A percentile compares a stretch with the other conserved stretches of the same genome.
Evolutionary conservation across 2,113 vertebrate genomes (phyloP).

Genomic region (Pterophyllum scalare): DNA sequence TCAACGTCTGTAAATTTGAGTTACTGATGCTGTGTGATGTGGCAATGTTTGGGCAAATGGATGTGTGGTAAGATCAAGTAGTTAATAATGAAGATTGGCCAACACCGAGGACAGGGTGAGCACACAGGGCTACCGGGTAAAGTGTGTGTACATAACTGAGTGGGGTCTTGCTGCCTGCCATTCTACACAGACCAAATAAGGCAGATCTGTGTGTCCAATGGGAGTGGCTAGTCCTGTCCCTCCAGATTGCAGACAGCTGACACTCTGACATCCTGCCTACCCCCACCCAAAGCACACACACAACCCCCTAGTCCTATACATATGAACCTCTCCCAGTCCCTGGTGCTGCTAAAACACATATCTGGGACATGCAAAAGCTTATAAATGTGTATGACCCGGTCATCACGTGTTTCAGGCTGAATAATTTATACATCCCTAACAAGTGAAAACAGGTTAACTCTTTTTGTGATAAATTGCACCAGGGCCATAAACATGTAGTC

Average conservation of each 20-base stretch:
- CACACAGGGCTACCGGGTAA: constrained; percentile 21
- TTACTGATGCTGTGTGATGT: neutral
- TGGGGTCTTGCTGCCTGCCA: constrained; percentile 36
- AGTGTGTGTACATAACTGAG: constrained; percentile 30
- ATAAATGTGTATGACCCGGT: constrained; percentile 14
- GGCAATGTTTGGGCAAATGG: neutral
- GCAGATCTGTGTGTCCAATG: constrained; percentile 55
- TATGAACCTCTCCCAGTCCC: constrained; percentile 15
- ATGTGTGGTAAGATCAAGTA: neutral
- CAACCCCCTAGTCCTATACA: neutral
- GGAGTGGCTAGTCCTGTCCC: constrained; percentile 51
- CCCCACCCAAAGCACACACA: constrained; percentile 15
- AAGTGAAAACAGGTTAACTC: constrained; percentile 24
- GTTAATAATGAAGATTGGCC: neutral
- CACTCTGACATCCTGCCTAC: constrained; percentile 59
- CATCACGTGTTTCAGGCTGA: neutral
- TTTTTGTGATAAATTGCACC: neutral
- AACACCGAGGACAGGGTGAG: neutral
- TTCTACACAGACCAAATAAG: constrained; percentile 65
- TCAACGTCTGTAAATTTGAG: neutral
- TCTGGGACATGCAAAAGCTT: constrained; percentile 28
- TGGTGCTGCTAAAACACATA: constrained; percentile 30
- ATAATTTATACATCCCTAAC: constrained; percentile 11
- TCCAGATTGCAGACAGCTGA: constrained; percentile 64
- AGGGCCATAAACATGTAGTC: neutral